Conservation (phyloP, 2,888 invertebrate species). For the Morpho helenor region DNA sequence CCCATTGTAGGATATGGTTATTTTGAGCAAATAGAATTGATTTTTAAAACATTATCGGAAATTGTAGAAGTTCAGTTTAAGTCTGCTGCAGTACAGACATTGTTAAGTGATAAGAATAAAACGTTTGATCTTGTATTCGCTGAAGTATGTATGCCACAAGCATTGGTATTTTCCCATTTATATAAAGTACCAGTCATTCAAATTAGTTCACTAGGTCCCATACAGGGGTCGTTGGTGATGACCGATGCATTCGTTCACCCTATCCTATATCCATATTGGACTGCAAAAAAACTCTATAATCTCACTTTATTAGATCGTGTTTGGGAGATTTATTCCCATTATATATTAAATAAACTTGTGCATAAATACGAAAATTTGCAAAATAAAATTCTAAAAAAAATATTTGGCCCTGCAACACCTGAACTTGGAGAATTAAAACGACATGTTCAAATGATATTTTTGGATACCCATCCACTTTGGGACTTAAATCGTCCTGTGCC, state of each 20-base stretch:
- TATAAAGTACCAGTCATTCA: conserved; percentile 28
- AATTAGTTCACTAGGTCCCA: conserved; percentile 25
- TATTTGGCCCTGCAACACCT: conserved; percentile 23
- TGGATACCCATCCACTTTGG: conserved; percentile 54
- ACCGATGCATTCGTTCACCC: conserved; percentile 26
- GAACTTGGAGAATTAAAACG: conserved; percentile 30
- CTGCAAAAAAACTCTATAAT: conserved; percentile 23
- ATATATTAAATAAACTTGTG: conserved; percentile 3
- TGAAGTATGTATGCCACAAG: conserved; percentile 17
- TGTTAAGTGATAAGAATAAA: conserved; percentile 27
- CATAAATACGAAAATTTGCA: conserved; percentile 11
- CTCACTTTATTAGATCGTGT: conserved; percentile 31
- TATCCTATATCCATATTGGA: conserved; percentile 21
- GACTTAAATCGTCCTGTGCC: conserved; percentile 49
- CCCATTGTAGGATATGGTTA: conserved; percentile 2
- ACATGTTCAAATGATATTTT: conserved; percentile 45
- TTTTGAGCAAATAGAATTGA: not conserved
- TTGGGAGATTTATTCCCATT: conserved; percentile 13
- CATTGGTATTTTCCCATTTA: conserved; percentile 24
- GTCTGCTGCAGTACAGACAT: conserved; percentile 26
- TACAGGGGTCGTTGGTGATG: conserved; percentile 14
- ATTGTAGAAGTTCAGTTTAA: conserved; percentile 29
- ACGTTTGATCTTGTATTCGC: conserved; percentile 26
- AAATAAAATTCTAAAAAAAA: conserved; percentile 19
- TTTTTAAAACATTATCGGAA: not conserved